Evolutionary conservation across 1,140 invertebrate genomes (phyloP).

Genomic region (Euschistus heros): DNA sequence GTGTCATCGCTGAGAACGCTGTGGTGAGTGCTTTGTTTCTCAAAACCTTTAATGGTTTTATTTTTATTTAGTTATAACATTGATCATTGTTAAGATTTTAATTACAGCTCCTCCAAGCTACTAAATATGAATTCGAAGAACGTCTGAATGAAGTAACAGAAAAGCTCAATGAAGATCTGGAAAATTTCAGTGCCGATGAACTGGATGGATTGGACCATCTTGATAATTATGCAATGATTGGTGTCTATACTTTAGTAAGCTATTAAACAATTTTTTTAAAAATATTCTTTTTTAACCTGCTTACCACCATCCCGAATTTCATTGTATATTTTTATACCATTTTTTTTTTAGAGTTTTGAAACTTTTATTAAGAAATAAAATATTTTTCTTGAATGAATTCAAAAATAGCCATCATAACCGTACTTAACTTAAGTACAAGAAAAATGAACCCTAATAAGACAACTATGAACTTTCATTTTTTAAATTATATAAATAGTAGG

Average conservation of each 20-base stretch:
- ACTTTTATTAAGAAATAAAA: too few species aligned
- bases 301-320: not conserved
- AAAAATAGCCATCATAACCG: too few species aligned
- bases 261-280: not conserved
- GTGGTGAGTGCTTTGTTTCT: too few species aligned
- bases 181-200: slow-evolving; percentile 53
- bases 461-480: too few species aligned
- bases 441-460: too few species aligned
- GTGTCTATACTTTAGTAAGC: slow-evolving; percentile 43
- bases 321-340: too few species aligned
- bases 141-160: slow-evolving; percentile 53
- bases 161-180: slow-evolving; percentile 54
- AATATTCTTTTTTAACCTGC: not conserved
- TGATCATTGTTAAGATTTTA: not conserved
- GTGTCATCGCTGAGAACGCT: slow-evolving; percentile 58
- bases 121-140: slow-evolving; percentile 72
- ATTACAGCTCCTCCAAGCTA: slow-evolving; percentile 51
- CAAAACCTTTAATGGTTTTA: too few species aligned
- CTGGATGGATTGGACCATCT: slow-evolving; percentile 54
- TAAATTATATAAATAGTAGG: too few species aligned
- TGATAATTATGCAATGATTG: slow-evolving; percentile 51
- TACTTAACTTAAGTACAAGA: too few species aligned
- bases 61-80: too few species aligned
- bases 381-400: too few species aligned
- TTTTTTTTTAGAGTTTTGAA: too few species aligned